Conservation (phyloP, 2,888 invertebrate genomes). For the Rhingia rostrata region DNA sequence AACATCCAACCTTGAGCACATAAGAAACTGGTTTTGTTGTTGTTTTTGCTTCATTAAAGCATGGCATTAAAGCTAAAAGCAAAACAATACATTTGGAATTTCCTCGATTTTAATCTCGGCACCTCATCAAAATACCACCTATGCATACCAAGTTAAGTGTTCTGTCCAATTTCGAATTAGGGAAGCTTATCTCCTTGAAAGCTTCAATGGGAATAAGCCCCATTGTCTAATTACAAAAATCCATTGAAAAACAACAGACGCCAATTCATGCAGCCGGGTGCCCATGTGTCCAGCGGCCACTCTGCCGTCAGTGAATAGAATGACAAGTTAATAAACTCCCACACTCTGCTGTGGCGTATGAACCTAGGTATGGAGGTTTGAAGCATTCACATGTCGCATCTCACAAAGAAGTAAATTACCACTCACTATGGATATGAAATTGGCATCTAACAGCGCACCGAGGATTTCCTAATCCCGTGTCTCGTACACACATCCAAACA, state of each 20-base stretch:
- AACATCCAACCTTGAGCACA: no score
- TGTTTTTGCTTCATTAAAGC: no score
- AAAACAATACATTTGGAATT: no score
- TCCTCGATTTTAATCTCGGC: no score
- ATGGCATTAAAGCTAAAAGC: no score
- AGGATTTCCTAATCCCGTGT: conserved; percentile 62
- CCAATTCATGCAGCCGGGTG: not conserved
- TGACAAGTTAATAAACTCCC: conserved; percentile 74
- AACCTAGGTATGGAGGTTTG: not conserved
- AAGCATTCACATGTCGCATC: conserved; percentile 56
- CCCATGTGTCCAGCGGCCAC: conserved; percentile 33
- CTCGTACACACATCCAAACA: conserved; percentile 1
- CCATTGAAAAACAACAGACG: conserved; percentile 22
- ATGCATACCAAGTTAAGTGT: not conserved
- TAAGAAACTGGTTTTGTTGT: no score
- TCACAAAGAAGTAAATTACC: conserved; percentile 73
- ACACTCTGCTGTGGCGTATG: conserved; percentile 21
- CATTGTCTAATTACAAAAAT: conserved; percentile 3
- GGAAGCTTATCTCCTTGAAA: conserved; percentile 1
- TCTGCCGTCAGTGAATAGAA: conserved; percentile 43
- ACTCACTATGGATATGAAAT: conserved; percentile 73
- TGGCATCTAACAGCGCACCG: conserved; percentile 68
- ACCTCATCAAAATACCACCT: no score
- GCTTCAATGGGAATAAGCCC: not conserved
- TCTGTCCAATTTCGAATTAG: not conserved